Percentiles rank a stretch among this genome's conserved stretches.
Conservation (phyloP, 2,888 invertebrate species). For the Tromatobia lineatoria region DNA sequence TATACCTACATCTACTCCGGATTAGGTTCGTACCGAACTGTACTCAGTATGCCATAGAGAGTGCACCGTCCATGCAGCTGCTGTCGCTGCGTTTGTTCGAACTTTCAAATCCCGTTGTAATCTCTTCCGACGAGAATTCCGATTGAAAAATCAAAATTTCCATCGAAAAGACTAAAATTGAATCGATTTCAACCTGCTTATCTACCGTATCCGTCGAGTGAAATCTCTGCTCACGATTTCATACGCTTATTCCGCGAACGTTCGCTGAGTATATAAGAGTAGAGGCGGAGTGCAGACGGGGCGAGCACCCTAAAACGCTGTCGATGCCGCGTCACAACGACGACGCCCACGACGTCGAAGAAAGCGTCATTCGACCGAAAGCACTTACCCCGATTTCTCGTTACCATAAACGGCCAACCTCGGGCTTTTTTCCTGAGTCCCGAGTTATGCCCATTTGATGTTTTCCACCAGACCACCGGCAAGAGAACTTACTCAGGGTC, state of each 20-base stretch:
- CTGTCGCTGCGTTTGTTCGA: slow-evolving; percentile 44
- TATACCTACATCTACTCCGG: slow-evolving; percentile 70
- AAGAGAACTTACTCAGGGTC: slow-evolving; percentile 52
- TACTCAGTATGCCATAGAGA: slow-evolving; percentile 33
- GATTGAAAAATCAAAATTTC: slow-evolving; percentile 56
- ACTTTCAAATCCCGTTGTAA: slow-evolving; percentile 58
- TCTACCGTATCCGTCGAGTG: slow-evolving; percentile 21
- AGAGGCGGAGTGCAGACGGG: not conserved
- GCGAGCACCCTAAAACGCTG: slow-evolving; percentile 10
- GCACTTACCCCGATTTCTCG: slow-evolving; percentile 72
- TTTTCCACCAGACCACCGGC: slow-evolving; percentile 58
- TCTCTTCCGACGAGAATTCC: slow-evolving; percentile 28
- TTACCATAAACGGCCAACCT: slow-evolving; percentile 70
- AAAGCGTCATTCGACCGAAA: slow-evolving; percentile 67
- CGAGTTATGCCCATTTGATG: slow-evolving; percentile 71
- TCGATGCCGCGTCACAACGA: slow-evolving; percentile 9
- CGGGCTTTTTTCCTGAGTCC: slow-evolving; percentile 57
- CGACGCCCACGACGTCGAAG: slow-evolving; percentile 44
- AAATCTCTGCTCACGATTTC: slow-evolving; percentile 30
- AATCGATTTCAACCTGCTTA: slow-evolving; percentile 25
- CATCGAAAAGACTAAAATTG: slow-evolving; percentile 38
- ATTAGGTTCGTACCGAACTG: slow-evolving; percentile 72
- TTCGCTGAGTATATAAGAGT: slow-evolving; percentile 4
- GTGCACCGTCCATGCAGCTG: slow-evolving; percentile 37
- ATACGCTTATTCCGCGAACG: slow-evolving; percentile 23